Evolutionary conservation across 2,888 invertebrate genomes (phyloP), one percentile per base, ranked within the genome.

Genomic region (Nymphalis c-album): DNA sequence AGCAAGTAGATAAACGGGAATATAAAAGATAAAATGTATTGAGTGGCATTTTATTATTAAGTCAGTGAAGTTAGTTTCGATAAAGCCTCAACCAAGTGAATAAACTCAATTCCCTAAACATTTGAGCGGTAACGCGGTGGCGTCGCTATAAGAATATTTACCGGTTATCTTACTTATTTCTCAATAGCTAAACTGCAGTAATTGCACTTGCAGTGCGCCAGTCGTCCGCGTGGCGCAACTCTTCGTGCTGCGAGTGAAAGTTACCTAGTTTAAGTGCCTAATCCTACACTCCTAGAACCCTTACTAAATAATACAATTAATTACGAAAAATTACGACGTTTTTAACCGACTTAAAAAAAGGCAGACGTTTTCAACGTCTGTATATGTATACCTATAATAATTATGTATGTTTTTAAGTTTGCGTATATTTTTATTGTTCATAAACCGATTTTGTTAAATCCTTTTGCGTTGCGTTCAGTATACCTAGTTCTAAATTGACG

Each of bases 151-250:
- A n/a, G 57, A 22, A 60, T 57, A 63, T 60, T 63, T 35, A 8
- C 46, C 40, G 35, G 59, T 70, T 64, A 68, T 62, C 65, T 64
- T 53, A 46, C 40, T n/a, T 45, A 62, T 68, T 63, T 60, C 68
- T 17, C 65, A 71, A 71, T 64, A 31, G 67, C 68, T 65, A 63
- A 58, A 61, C 69, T 51, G 35, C 60, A 63, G 51, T 68, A 70
- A 62, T 64, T 62, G 64, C 67, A 40, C 60, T 18, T 18, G 53
- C 35, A 18, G 61, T 50, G 31, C n/a, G 50, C 57, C 58, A 47
- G 65, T 63, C 70, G 60, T 65, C 64, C 65, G 70, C 60, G 50
- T 70, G 60, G 55, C 64, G 67, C 51, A 65, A 67, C 10, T 46
- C 22, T 18, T 5, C 40, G 20, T 51, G 60, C 60, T 63, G 18